These are phyloP conservation scores for Lagria hirta DNA, from an alignment of 2,888 invertebrate species.

Conservation along the genomic window DNA sequence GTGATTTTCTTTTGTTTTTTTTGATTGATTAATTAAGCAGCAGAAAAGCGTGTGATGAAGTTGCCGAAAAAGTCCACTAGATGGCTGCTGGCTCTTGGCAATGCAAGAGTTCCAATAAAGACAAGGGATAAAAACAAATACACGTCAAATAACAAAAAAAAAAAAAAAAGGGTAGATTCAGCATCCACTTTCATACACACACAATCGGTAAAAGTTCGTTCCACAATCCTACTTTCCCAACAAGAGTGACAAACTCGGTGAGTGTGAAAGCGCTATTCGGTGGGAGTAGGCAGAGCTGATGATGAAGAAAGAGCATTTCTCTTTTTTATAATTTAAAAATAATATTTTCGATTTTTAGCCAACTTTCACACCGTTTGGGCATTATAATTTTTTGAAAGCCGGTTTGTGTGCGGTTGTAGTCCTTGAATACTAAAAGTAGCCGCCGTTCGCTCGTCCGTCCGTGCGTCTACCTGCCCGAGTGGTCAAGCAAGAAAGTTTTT, in stretches of 20 bases:
- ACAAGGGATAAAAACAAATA: too few relatives aligned
- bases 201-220: conserved; percentile 51
- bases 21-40: too few relatives aligned
- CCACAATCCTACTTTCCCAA: conserved; percentile 54
- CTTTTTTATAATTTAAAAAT: conserved; percentile 40
- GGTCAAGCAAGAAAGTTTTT: conserved; percentile 18
- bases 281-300: conserved; percentile 38
- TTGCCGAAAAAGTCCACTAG: too few relatives aligned
- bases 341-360: conserved; percentile 24
- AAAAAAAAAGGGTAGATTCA: conserved; percentile 10
- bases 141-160: conserved; percentile 5
- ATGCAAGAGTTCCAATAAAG: too few relatives aligned
- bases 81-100: too few relatives aligned
- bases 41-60: too few relatives aligned
- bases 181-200: conserved; percentile 43
- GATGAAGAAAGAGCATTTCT: conserved; percentile 43
- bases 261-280: conserved; percentile 45
- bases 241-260: conserved; percentile 45
- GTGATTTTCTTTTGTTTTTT: too few relatives aligned
- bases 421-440: conserved; percentile 27
- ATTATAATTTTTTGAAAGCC: conserved; percentile 30
- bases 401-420: conserved; percentile 39
- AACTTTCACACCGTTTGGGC: background rate
- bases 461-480: conserved; percentile 29
- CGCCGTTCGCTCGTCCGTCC: too few relatives aligned